A percentile compares a stretch with the other conserved stretches of the same genome.
These are phyloP conservation scores for Chalcis sispes DNA, from an alignment of 2,888 invertebrate species.

Conservation along the genomic window DNA sequence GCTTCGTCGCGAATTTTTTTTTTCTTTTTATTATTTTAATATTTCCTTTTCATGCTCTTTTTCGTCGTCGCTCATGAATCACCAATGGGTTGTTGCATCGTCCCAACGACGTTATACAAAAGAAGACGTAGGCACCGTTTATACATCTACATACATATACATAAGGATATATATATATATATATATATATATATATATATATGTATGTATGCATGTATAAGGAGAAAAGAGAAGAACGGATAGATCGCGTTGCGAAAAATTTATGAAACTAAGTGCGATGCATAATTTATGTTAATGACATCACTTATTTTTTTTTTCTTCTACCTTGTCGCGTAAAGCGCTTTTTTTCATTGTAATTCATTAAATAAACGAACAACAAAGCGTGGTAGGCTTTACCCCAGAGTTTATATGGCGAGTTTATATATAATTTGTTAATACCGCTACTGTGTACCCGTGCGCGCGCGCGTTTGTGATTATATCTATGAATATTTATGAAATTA, in stretches of 20 bases:
- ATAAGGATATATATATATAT: too few relatives aligned
- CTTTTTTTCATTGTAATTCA: slow-evolving; percentile 15
- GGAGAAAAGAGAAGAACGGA: too few relatives aligned
- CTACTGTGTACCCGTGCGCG: slow-evolving; percentile 7
- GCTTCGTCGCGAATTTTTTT: too few relatives aligned
- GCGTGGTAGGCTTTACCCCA: not conserved
- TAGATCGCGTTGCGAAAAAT: slow-evolving; percentile 20
- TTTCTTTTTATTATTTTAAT: too few relatives aligned
- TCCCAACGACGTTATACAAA: too few relatives aligned
- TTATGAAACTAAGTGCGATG: slow-evolving; percentile 12
- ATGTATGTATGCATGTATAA: too few relatives aligned
- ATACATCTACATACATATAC: too few relatives aligned
- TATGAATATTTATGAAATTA: slow-evolving; percentile 40
- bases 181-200: too few relatives aligned
- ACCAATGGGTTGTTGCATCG: too few relatives aligned
- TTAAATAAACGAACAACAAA: slow-evolving; percentile 2
- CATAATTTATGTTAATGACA: slow-evolving; percentile 26
- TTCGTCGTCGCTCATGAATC: too few relatives aligned
- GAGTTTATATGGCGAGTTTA: slow-evolving; percentile 2
- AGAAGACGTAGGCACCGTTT: too few relatives aligned
- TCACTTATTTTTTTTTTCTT: slow-evolving; percentile 2
- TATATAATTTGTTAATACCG: slow-evolving; percentile 37
- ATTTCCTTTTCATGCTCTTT: too few relatives aligned
- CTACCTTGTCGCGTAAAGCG: not conserved
- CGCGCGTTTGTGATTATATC: not conserved